Conservation (phyloP, 2,113 vertebrate species). For the Bothrops jararaca region DNA sequence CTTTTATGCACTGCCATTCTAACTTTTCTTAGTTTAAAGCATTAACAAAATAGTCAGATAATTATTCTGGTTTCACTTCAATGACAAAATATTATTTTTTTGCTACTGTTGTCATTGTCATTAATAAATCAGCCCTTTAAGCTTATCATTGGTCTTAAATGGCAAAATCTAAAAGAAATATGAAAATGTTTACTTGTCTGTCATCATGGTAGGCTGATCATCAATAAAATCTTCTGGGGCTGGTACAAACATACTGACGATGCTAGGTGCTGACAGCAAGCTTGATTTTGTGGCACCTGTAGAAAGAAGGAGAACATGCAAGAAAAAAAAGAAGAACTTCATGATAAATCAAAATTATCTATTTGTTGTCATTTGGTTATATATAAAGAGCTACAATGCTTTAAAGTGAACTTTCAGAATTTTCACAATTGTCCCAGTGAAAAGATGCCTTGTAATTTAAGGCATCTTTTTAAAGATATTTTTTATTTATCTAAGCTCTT, state of each 20-base stretch:
- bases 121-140: not conserved
- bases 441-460: not conserved
- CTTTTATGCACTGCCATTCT: not conserved
- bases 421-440: not conserved
- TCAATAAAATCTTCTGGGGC: constrained; percentile 97
- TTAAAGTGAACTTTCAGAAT: not conserved
- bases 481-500: not conserved
- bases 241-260: constrained; percentile 97
- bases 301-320: not conserved
- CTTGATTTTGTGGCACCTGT: constrained; percentile 94
- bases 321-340: constrained; percentile 28
- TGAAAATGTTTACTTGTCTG: constrained; percentile 83
- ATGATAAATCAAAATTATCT: not conserved
- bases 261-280: constrained; percentile 92
- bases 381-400: not conserved
- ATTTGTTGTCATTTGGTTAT: not conserved
- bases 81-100: not conserved
- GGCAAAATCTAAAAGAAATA: not conserved
- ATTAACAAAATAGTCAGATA: not conserved
- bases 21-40: not conserved
- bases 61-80: not conserved
- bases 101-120: not conserved
- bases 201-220: constrained; percentile 92
- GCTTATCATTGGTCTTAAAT: not conserved
- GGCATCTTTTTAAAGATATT: not conserved